phyloP scores from a whole-genome alignment of 2,888 invertebrate genomes.

The Steinernema scapterisci region DNA sequence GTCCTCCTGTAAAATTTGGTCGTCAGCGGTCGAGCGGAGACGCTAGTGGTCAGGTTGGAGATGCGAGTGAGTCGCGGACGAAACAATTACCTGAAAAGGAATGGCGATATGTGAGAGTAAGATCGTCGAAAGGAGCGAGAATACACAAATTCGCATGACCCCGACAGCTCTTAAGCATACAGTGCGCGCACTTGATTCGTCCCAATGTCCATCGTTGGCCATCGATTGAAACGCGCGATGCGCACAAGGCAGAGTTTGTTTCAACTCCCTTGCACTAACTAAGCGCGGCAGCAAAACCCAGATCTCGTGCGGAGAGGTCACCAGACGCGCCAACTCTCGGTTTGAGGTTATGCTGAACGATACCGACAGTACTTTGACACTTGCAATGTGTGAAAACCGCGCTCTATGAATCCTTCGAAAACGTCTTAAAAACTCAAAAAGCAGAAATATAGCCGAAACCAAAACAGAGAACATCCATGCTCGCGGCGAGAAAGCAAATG shows the following conservation, averaged over 20 bases:
- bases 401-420: neutral
- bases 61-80: conserved; percentile 6
- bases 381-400: neutral
- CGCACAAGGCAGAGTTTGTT: neutral
- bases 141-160: conserved; percentile 32
- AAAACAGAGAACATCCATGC: no score
- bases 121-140: conserved; percentile 17
- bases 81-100: conserved; percentile 28
- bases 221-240: conserved; percentile 15
- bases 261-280: neutral
- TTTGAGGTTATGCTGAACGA: neutral
- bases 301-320: conserved; percentile 13
- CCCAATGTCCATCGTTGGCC: conserved; percentile 9
- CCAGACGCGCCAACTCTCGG: neutral
- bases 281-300: neutral
- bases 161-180: conserved; percentile 32
- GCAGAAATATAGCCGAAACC: no score
- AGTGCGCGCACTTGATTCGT: conserved; percentile 20
- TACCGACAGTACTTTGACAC: neutral
- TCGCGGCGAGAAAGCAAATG: no score
- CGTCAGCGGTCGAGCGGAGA: neutral
- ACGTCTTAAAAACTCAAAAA: no score
- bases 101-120: conserved; percentile 15
- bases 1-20: no score
- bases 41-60: neutral